Conservation (phyloP, 2,888 invertebrate genomes). For the Micoletzkya japonica region DNA sequence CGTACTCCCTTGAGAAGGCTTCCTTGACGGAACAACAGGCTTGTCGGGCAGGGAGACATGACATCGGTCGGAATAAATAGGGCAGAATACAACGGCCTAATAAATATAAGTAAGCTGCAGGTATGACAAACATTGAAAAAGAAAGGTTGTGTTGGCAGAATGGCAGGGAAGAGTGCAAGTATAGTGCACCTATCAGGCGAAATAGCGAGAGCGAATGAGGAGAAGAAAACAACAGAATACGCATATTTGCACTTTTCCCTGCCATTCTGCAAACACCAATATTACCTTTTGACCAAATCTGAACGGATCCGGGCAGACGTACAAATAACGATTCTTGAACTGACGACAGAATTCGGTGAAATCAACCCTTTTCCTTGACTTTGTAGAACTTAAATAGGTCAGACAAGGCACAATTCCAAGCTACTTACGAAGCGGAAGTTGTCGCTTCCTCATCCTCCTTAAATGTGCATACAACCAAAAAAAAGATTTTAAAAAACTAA, state of each 20-base stretch:
- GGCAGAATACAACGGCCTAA: slow-evolving; percentile 60
- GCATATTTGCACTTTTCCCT: too few species aligned
- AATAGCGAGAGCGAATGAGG: too few species aligned
- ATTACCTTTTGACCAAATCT: slow-evolving; percentile 47
- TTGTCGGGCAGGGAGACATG: slow-evolving; percentile 55
- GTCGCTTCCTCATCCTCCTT: neutral
- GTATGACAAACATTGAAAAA: neutral
- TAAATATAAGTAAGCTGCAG: neutral
- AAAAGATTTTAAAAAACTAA: neutral
- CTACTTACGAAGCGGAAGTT: neutral
- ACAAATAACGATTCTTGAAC: slow-evolving; percentile 59
- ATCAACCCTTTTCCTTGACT: slow-evolving; percentile 28
- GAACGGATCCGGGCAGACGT: slow-evolving; percentile 59
- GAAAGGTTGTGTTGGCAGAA: neutral
- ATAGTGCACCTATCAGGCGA: too few species aligned
- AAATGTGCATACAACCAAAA: neutral
- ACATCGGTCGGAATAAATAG: slow-evolving; percentile 58
- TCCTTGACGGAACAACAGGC: slow-evolving; percentile 52
- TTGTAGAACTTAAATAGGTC: neutral
- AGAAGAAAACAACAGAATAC: too few species aligned
- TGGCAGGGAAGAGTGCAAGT: too few species aligned
- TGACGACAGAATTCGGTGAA: slow-evolving; percentile 52
- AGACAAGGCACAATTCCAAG: neutral
- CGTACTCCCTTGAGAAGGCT: slow-evolving; percentile 32
- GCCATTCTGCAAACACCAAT: neutral